phyloP scores from a whole-genome alignment of 2,888 invertebrate genomes.

The Pristionchus exspectatus region DNA sequence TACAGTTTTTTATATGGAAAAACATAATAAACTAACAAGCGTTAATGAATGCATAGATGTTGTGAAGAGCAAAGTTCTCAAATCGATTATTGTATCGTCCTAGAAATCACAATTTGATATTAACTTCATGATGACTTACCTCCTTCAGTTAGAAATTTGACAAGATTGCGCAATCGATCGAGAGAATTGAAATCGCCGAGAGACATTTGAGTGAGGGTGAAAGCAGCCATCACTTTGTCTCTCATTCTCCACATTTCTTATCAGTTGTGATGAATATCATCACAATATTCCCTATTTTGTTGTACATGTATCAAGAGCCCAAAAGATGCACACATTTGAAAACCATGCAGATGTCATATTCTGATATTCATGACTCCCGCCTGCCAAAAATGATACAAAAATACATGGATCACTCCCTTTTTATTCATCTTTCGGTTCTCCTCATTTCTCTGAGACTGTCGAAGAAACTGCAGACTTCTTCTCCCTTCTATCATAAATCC shows the following conservation, averaged over 20 bases:
- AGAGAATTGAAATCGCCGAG: neutral
- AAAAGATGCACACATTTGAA: too few species aligned
- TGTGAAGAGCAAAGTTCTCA: neutral
- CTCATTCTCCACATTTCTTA: neutral
- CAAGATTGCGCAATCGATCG: neutral
- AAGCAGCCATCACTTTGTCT: neutral
- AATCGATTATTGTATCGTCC: neutral
- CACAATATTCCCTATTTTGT: too few species aligned
- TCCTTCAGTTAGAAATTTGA: neutral
- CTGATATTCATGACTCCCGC: too few species aligned
- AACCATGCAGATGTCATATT: too few species aligned
- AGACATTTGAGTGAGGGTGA: neutral
- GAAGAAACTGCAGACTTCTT: neutral
- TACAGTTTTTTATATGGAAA: too few species aligned
- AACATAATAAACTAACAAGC: neutral
- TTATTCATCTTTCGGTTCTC: too few species aligned
- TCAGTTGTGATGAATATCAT: neutral
- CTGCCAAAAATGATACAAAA: too few species aligned
- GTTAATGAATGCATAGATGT: neutral
- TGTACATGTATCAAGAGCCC: too few species aligned
- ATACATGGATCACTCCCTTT: too few species aligned
- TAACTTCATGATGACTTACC: neutral
- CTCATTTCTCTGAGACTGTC: neutral
- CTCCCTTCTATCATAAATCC: neutral
- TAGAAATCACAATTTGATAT: neutral